Percentiles rank a stretch among this genome's conserved stretches.
Evolutionary conservation across 2,113 vertebrate genomes (phyloP).

Genomic region (Sinocyclocheilus grahami): DNA sequence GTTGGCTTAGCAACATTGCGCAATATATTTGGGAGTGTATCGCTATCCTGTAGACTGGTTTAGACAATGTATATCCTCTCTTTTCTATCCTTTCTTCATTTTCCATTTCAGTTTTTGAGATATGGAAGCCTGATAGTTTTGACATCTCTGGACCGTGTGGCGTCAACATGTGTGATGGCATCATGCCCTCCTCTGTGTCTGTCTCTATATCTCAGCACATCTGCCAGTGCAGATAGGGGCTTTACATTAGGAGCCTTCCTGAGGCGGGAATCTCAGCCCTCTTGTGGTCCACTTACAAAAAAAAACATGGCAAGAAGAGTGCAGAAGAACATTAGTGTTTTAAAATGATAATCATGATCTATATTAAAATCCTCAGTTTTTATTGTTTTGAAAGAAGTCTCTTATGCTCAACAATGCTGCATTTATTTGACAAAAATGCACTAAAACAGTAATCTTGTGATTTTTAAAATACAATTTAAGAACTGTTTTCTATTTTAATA

Average conservation of each 20-base stretch:
- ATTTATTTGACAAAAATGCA: background rate
- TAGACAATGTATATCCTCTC: constrained; percentile 70
- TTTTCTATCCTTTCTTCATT: constrained; percentile 45
- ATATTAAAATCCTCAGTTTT: constrained; percentile 57
- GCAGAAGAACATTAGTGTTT: background rate
- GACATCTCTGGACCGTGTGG: constrained; percentile 77
- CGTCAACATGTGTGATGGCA: constrained; percentile 76
- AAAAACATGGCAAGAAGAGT: background rate
- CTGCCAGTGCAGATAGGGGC: constrained; percentile 61
- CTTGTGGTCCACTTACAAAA: background rate
- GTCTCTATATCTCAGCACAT: constrained; percentile 65
- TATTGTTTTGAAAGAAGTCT: background rate
- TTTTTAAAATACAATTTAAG: background rate
- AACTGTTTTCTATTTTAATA: too few relatives aligned
- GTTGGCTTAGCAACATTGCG: constrained; percentile 72
- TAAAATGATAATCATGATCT: constrained; percentile 46
- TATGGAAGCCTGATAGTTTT: constrained; percentile 77
- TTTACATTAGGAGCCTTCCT: constrained; percentile 44
- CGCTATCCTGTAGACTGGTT: constrained; percentile 51
- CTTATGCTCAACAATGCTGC: background rate
- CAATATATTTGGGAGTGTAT: constrained; percentile 63
- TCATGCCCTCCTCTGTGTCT: constrained; percentile 66
- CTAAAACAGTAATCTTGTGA: background rate
- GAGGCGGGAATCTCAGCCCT: background rate
- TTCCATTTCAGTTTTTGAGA: constrained; percentile 63